phyloP scores from a whole-genome alignment of 2,113 vertebrate species.

The Electrona antarctica region DNA sequence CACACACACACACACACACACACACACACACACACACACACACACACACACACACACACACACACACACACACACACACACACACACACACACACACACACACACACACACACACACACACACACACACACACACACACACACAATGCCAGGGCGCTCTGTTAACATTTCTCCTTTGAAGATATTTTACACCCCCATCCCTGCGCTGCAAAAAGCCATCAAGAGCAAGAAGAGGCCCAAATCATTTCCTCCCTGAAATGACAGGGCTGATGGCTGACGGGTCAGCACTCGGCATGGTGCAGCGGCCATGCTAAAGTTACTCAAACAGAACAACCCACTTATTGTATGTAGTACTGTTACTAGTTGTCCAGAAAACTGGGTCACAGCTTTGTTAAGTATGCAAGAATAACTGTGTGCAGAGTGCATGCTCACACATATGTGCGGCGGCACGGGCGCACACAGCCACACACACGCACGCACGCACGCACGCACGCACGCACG shows the following conservation, averaged over 20 bases:
- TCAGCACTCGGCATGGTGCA: conserved; percentile 13
- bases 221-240: conserved; percentile 25
- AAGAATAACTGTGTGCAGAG: conserved; percentile 69
- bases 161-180: conserved; percentile 51
- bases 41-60: conserved; percentile 1
- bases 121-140: conserved; percentile 19
- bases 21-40: conserved; percentile 5
- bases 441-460: neutral
- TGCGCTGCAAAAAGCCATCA: conserved; percentile 40
- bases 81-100: conserved; percentile 4
- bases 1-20: neutral
- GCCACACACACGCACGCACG: conserved; percentile 15
- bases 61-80: neutral
- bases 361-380: conserved; percentile 78
- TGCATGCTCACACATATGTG: neutral
- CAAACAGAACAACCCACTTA: conserved; percentile 80
- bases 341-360: conserved; percentile 27
- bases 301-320: conserved; percentile 37
- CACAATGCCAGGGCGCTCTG: conserved; percentile 42
- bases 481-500: conserved; percentile 33
- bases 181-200: conserved; percentile 23
- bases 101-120: conserved; percentile 1
- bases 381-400: conserved; percentile 79
- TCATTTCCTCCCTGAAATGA: conserved; percentile 45
- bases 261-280: conserved; percentile 37